Percentiles rank a stretch among this genome's conserved stretches.
These are phyloP conservation scores for Galago senegalensis DNA, from an alignment of 2,797 vertebrate genomes.

Conservation along the genomic window DNA sequence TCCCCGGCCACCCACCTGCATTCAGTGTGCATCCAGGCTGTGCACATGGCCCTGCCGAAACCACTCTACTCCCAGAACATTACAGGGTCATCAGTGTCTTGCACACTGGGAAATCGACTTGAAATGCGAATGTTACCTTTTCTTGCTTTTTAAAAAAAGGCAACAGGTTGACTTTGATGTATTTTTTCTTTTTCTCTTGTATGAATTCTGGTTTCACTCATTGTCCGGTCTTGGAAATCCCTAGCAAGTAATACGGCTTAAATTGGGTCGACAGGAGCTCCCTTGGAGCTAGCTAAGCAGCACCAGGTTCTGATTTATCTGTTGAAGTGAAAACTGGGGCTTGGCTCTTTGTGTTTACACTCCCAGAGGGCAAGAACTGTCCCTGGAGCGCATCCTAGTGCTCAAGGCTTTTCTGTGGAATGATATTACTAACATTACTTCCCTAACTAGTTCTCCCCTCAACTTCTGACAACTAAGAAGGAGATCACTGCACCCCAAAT, in stretches of 20 bases:
- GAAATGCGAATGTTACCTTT: background rate
- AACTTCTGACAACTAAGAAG: background rate
- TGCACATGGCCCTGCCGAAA: fast-evolving
- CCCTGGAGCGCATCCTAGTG: fast-evolving
- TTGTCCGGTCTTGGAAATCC: background rate
- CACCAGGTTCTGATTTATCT: fast-evolving
- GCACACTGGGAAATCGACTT: too few species aligned
- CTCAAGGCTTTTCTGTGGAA: background rate
- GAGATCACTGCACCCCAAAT: background rate
- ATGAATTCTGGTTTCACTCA: background rate
- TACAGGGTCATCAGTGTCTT: background rate
- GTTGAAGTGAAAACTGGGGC: background rate
- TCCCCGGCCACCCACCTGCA: too few species aligned
- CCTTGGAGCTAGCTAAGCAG: too few species aligned
- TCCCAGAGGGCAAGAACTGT: background rate
- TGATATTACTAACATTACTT: background rate
- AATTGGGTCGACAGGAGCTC: background rate
- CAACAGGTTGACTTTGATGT: background rate
- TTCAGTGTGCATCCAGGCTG: background rate
- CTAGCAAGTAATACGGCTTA: background rate
- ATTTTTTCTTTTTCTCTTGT: too few species aligned
- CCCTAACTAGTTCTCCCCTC: background rate
- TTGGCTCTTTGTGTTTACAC: background rate
- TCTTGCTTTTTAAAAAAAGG: background rate
- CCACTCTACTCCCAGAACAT: background rate